Evolutionary conservation across 2,797 vertebrate species (phyloP).

Genomic region (Fringilla coelebs): DNA sequence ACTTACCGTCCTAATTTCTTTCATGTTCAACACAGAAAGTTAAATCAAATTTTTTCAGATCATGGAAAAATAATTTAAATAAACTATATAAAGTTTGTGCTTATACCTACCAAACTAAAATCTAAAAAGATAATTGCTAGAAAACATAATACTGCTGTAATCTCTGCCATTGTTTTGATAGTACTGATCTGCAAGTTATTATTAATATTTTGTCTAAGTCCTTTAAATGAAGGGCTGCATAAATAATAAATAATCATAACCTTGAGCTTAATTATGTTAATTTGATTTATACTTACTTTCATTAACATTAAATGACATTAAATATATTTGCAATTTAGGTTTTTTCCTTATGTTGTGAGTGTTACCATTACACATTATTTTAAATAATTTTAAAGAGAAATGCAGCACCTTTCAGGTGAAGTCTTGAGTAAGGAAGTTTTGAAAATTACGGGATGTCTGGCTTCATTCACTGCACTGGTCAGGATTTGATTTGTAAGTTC

Average conservation of each 20-base stretch:
- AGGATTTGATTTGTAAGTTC: not conserved
- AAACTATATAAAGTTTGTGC: not conserved
- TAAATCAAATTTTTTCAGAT: not conserved
- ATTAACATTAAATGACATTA: not conserved
- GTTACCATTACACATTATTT: not conserved
- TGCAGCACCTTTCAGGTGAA: not conserved
- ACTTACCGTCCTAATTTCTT: not conserved
- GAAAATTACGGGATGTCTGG: not conserved
- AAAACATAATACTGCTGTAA: not conserved
- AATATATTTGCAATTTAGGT: not conserved
- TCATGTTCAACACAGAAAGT: not conserved
- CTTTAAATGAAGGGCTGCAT: not conserved
- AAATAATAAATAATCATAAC: not conserved
- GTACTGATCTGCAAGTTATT: not conserved
- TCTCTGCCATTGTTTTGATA: not conserved
- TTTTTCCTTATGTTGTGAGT: not conserved
- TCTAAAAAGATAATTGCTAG: not conserved
- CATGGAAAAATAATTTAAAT: not conserved
- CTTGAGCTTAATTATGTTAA: not conserved
- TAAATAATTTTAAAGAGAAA: not conserved
- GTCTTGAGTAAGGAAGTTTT: not conserved
- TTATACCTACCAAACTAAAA: not conserved
- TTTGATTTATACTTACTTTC: not conserved
- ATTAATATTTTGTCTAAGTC: not conserved
- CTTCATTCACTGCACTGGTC: not conserved